Evolutionary conservation across 1,140 invertebrate species (phyloP).

Genomic region (Melanaphis sacchari): DNA sequence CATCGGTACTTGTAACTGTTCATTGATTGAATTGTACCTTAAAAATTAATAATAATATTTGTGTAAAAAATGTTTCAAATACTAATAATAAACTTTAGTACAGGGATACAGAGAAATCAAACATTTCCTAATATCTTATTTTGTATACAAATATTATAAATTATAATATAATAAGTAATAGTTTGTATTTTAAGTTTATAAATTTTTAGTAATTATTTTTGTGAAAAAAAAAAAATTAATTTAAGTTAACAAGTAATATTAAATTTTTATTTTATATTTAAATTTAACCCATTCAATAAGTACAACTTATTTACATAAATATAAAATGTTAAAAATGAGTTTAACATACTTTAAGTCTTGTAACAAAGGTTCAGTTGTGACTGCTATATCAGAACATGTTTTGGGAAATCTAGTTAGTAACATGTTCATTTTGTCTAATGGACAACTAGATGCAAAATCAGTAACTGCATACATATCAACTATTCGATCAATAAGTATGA

Average conservation of each 20-base stretch:
- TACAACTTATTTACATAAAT: not conserved
- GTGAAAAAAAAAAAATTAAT: not conserved
- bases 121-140: not conserved
- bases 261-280: not conserved
- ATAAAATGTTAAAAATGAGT: not conserved
- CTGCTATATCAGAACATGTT: constrained; percentile 48
- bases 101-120: not conserved
- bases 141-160: not conserved
- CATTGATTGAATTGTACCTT: constrained; percentile 9
- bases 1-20: constrained; percentile 49
- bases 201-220: not conserved
- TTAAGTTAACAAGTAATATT: not conserved
- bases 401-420: constrained; percentile 42
- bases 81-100: not conserved
- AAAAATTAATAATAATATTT: constrained; percentile 26
- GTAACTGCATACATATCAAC: constrained; percentile 55
- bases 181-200: not conserved
- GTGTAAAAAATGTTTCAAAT: not conserved
- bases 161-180: too few species aligned
- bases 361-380: constrained; percentile 43
- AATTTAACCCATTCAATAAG: not conserved
- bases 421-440: constrained; percentile 47
- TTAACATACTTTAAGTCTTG: constrained; percentile 16
- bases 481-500: constrained; percentile 49
- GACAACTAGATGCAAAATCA: constrained; percentile 47